Percentiles rank a stretch among this genome's conserved stretches.
Conservation (phyloP, 2,888 invertebrate species). For the Tetragnatha montana region DNA sequence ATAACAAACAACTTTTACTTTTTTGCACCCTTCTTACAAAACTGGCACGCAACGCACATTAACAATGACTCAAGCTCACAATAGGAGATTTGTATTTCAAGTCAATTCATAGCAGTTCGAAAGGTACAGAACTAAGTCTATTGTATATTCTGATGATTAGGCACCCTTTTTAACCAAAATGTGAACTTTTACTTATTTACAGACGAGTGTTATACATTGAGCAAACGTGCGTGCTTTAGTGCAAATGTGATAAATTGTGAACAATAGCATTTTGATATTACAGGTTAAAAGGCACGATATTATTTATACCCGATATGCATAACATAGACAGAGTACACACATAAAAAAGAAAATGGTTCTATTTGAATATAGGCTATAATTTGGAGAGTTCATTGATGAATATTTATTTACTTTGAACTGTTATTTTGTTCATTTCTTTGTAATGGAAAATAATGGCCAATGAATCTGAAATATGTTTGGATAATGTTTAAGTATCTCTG, state of each 20-base stretch:
- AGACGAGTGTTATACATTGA: background rate
- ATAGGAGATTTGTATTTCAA: background rate
- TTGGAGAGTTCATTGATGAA: background rate
- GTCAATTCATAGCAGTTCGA: conserved; percentile 18
- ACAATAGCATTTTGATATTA: conserved; percentile 1
- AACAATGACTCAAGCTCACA: background rate
- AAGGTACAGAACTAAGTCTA: background rate
- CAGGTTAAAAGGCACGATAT: conserved; percentile 3
- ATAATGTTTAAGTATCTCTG: too few relatives aligned
- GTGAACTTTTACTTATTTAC: conserved; percentile 4
- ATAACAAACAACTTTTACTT: conserved; percentile 6
- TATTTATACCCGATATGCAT: background rate
- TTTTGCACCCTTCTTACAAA: background rate
- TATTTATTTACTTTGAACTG: background rate
- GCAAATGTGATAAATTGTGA: conserved; percentile 24
- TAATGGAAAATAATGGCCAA: background rate
- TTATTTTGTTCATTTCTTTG: background rate
- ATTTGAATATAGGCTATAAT: background rate
- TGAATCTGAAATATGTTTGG: too few relatives aligned
- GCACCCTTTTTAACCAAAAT: background rate
- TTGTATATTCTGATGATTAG: conserved; percentile 1
- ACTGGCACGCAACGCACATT: conserved; percentile 15
- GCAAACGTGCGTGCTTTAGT: background rate
- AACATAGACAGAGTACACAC: background rate
- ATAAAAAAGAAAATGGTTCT: background rate